These are phyloP conservation scores for Bombus sibiricus DNA, from an alignment of 1,140 invertebrate species.

Conservation along the genomic window DNA sequence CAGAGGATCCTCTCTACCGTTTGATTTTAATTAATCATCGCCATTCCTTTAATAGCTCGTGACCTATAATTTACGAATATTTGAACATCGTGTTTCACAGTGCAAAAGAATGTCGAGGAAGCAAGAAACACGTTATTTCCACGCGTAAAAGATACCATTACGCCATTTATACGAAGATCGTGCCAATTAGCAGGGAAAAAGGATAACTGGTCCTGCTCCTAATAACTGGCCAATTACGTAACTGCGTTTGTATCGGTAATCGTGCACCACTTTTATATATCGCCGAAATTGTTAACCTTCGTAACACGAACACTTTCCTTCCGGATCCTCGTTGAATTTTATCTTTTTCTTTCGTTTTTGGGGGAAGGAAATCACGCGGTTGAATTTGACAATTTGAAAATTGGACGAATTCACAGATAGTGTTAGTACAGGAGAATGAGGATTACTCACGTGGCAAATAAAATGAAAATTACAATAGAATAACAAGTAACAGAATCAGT, in stretches of 20 bases:
- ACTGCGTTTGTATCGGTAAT: background rate
- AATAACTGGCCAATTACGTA: slow-evolving; percentile 34
- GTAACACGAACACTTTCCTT: background rate
- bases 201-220: background rate
- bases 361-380: too few relatives aligned
- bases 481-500: too few relatives aligned
- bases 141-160: slow-evolving; percentile 13
- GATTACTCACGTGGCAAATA: too few relatives aligned
- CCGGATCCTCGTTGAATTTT: background rate
- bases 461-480: too few relatives aligned
- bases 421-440: too few relatives aligned
- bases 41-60: background rate
- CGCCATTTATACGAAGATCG: background rate
- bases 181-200: slow-evolving; percentile 17
- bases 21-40: slow-evolving; percentile 39
- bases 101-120: background rate
- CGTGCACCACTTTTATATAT: slow-evolving; percentile 4
- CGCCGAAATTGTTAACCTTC: slow-evolving; percentile 7
- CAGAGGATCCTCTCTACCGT: background rate
- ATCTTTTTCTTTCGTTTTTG: rapidly evolving
- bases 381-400: too few relatives aligned
- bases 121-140: background rate
- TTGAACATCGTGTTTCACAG: background rate
- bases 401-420: too few relatives aligned
- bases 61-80: slow-evolving; percentile 8